Evolutionary conservation across 1,140 invertebrate species (phyloP), one percentile per base, ranked within the genome.

Genomic region (Bombus waltoni): DNA sequence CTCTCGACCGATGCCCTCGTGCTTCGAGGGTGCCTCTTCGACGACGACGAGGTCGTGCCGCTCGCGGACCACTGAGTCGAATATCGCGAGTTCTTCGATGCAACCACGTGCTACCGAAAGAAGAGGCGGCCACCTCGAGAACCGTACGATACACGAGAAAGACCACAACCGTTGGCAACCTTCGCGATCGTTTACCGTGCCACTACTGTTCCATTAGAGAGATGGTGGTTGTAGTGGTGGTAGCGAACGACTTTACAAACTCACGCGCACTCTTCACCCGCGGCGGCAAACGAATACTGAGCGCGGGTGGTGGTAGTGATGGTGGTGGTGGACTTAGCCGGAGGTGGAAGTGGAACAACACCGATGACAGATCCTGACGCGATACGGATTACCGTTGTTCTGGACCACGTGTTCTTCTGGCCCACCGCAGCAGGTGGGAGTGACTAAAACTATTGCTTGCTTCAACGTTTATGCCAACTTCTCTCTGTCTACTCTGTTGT

Each of bases 381-480:
- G 87, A 89, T 90, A 87, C 89, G 81, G 88, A 89, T 90, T 91
- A 90, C 13, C 65, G 28, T 28, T 62, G 59, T 35, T 35, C 32
- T 40, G n/a, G 10, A 91, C 92, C 94, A 95, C 94, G 94, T 95
- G 93, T 91, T 94, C 89, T 94, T 89, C 91, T 91, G 90, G 91
- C 92, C 90, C 92, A 90, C 90, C 89, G 89, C 89, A 93, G 93
- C 93, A 95, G 94, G 95, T 95, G 94, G 94, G 93, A 95, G 93
- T 93, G 94, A 94, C 94, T 93, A 83, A 86, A 93, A 91, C 90
- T 91, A 90, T 92, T 89, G 88, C 89, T 89, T 78, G 47, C 5
- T 53, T 53, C 47, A 87, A 76, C 25, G 15, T 22, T 22, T 35
- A 8, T 35, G 15, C 2, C 32, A 65, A n/a, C 32, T 22, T 10